Evolutionary conservation across 1,140 invertebrate species (phyloP), one percentile per base, ranked within the genome.

Genomic region (Plectrocnemia conspersa): DNA sequence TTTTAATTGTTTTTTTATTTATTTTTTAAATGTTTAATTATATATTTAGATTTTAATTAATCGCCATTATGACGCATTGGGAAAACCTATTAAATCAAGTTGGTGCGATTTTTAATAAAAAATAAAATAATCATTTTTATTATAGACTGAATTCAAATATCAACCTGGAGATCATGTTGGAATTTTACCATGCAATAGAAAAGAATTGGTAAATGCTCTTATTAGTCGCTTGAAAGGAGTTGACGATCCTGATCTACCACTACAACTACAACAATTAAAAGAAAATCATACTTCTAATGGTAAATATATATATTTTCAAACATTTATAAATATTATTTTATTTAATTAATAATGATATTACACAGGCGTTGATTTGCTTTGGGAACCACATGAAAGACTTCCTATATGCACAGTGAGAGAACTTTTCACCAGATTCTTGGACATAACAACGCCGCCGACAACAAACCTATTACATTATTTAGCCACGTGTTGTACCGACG

Each of bases 121-220:
- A 13, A 36, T 36, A 36, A 36, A 45, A 16, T 16, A 32, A 1
- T 32, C 33, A 29, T 23, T 9, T 36, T 24, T 19, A 55, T 69
- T 85, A 6, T 72, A 82, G 65, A 73, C 74, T 64, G 75, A 82
- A 66, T 73, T 84, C 32, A 69, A 79, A 19, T 96, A 95, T 63
- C 79, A 83, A 47, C 92, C 93, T 0, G 94, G 94, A 0, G 94
- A 98, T 75, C 94, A 98, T 69, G 81, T 97, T 2, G 93, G 91
- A 18, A 88, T 98, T 24, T 88, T 91, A 64, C 86, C 93, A 0
- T 83, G 83, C 52, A 97, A 98, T 70, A 74, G 84, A 33, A 66
- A 71, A 9, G 81, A 88, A 54, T 66, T 94, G n/a, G 93, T 97
- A 0, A 82, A 93, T 32, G 84, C 79, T 13, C 81, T 95, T 46